Base-by-base conservation (phyloP, 2,888 invertebrate genomes). In the Campopleginae sp. region DNA sequence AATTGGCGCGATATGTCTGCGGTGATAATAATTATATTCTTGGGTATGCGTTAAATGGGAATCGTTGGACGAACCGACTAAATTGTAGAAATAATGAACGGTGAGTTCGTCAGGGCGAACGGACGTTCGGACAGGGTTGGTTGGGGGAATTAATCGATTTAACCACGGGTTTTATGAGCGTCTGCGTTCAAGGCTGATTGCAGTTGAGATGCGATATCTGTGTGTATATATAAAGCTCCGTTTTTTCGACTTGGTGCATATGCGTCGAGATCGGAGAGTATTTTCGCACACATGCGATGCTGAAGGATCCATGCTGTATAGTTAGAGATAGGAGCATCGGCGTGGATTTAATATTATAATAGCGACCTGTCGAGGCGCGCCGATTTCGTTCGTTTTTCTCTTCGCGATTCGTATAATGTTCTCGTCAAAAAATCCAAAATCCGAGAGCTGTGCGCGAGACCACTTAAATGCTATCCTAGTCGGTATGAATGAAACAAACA, bases 281-380 rank as follows among this genome's bases (percentile, higher is more conserved):
- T 58, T 75, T 84, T 83, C 80, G 6, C 66, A 46, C 58, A 66
- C 71, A 71, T 12, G 31, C 27, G n/a, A 27, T 46, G n/a, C n/a
- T n/a, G 33, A 0, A 71, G 0, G 38, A 51, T 31, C 31, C 31
- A 48, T 48, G 17, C 38, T 17, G 12, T 19, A 66, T 33, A 42
- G 12, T 42, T 19, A 51, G 78, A 74, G 84, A 84, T 78, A 78
- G 82, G 66, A 58, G 71, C 74, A 61, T 51, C 54, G 44, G 31
- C 44, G 61, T 38, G 77, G 82, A 84, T 90, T 90, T 91, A 91
- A 91, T 91, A 91, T 91, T 90, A 88, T 92, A 93, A 93, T 91
- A 90, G 91, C 89, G 89, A 89, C 92, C 90, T 92, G 91, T 90
- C 92, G 80, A 86, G 81, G 61, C 14, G 31, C 78, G 54, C 48